phyloP scores from a whole-genome alignment of 2,888 invertebrate species.

The Tetragnatha montana region DNA sequence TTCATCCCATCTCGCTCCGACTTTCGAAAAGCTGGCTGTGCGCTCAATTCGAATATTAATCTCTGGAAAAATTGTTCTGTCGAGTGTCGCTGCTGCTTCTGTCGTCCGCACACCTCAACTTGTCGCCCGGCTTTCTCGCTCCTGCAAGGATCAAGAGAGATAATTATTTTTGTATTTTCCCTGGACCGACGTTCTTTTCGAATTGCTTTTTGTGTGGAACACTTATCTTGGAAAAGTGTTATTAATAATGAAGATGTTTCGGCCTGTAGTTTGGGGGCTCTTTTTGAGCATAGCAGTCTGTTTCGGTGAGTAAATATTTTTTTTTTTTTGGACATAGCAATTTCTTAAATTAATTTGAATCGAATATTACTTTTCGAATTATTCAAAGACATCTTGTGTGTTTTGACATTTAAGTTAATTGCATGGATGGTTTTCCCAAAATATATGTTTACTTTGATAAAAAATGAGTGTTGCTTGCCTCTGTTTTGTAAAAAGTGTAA shows the following conservation, averaged over 20 bases:
- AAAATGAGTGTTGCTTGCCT: too few relatives aligned
- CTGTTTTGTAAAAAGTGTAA: too few relatives aligned
- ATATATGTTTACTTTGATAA: too few relatives aligned
- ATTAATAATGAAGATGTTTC: not conserved
- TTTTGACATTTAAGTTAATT: too few relatives aligned
- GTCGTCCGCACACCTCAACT: not conserved
- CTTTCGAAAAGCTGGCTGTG: constrained; percentile 42
- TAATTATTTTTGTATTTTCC: constrained; percentile 23
- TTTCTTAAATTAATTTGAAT: too few relatives aligned
- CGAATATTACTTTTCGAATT: too few relatives aligned
- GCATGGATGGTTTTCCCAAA: too few relatives aligned
- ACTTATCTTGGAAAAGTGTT: not conserved
- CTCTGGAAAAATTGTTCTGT: constrained; percentile 10
- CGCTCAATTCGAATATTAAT: constrained; percentile 34
- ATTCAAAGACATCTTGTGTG: too few relatives aligned
- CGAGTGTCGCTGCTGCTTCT: constrained; percentile 5
- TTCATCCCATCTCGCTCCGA: constrained; percentile 55
- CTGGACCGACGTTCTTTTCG: not conserved
- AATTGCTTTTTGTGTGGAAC: not conserved
- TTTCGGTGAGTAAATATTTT: not conserved
- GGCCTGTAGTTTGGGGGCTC: not conserved
- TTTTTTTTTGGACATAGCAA: not conserved
- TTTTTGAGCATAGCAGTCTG: not conserved
- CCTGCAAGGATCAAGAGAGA: not conserved
- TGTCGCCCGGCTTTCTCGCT: not conserved